Conservation (phyloP, 2,888 invertebrate genomes). For the Harpalus rufipes region DNA sequence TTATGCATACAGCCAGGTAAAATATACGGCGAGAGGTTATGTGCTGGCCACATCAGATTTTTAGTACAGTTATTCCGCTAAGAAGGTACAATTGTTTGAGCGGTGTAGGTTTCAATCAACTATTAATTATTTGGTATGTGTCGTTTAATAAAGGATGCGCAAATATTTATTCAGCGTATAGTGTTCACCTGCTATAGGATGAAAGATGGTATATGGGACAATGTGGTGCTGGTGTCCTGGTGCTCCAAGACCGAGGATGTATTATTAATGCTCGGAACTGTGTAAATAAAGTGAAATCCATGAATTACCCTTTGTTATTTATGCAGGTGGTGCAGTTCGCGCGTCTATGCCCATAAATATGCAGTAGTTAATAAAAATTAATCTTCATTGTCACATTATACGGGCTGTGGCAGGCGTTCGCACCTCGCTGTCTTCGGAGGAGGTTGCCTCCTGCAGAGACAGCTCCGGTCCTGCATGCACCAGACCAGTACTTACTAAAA, state of each 20-base stretch:
- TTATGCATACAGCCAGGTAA: no score
- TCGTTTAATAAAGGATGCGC: not conserved
- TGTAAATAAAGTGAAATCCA: constrained; percentile 66
- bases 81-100: no score
- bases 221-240: constrained; percentile 2
- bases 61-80: no score
- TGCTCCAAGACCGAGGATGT: constrained; percentile 7
- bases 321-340: constrained; percentile 62
- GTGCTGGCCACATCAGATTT: no score
- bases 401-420: constrained; percentile 57
- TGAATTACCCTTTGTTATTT: constrained; percentile 66
- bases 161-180: constrained; percentile 14
- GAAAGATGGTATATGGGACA: constrained; percentile 30
- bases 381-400: constrained; percentile 67
- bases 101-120: no score
- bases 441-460: constrained; percentile 39
- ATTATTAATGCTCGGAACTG: constrained; percentile 28
- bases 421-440: constrained; percentile 50
- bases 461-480: constrained; percentile 42
- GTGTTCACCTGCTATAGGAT: constrained; percentile 17
- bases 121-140: no score
- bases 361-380: constrained; percentile 68
- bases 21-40: no score
- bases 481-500: not conserved
- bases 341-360: constrained; percentile 60